A percentile compares a stretch with the other conserved stretches of the same genome.
phyloP scores from a whole-genome alignment of 92 coral and sea anemone genomes.

The Siderastrea radians region DNA sequence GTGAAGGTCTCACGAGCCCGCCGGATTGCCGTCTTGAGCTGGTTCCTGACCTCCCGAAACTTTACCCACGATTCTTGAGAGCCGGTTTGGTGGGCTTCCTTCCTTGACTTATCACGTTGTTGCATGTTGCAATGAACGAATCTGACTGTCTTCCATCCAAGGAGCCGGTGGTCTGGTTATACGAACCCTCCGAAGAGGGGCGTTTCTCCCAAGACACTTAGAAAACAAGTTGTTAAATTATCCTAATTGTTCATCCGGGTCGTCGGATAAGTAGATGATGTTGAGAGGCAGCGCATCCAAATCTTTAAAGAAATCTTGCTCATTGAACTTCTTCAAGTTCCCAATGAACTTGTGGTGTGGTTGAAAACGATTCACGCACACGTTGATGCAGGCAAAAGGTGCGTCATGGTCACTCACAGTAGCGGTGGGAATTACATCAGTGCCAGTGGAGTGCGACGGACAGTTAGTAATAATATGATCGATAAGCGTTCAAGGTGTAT shows the following conservation, averaged over 20 bases:
- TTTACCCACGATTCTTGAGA: slow-evolving; percentile 41
- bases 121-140: slow-evolving; percentile 35
- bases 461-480: slow-evolving; percentile 11
- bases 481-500: background rate
- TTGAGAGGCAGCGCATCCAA: slow-evolving; percentile 5
- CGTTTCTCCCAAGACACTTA: slow-evolving; percentile 36
- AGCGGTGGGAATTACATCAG: slow-evolving; percentile 11
- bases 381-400: slow-evolving; percentile 39
- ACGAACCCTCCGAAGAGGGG: slow-evolving; percentile 25
- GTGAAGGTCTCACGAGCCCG: slow-evolving; percentile 52
- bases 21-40: slow-evolving; percentile 45
- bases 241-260: slow-evolving; percentile 29
- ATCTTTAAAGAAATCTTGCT: background rate
- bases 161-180: slow-evolving; percentile 46
- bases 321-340: background rate
- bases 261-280: slow-evolving; percentile 21
- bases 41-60: slow-evolving; percentile 59
- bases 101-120: slow-evolving; percentile 37
- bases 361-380: slow-evolving; percentile 29
- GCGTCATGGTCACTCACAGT: slow-evolving; percentile 47
- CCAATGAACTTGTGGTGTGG: slow-evolving; percentile 7
- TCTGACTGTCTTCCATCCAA: slow-evolving; percentile 53
- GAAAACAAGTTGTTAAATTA: slow-evolving; percentile 32
- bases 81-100: slow-evolving; percentile 49
- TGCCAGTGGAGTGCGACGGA: background rate